Conservation (phyloP, 2,797 vertebrate genomes). For the Oceanodroma leucorhoa region DNA sequence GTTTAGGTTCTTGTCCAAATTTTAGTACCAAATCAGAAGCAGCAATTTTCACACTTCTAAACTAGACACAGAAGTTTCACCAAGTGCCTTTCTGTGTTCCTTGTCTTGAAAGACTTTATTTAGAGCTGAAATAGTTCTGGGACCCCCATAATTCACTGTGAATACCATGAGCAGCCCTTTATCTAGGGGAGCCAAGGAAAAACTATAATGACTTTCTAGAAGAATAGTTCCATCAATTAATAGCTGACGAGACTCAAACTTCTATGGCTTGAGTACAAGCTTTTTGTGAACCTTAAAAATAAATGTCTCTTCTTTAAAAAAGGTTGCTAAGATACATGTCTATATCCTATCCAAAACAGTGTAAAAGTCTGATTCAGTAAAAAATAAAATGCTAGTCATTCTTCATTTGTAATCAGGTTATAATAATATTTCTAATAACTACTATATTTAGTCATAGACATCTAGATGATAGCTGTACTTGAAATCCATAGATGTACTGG, state of each 20-base stretch:
- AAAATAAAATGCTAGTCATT: rapidly evolving
- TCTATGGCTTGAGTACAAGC: background rate
- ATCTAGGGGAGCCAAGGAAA: background rate
- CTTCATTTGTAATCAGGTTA: background rate
- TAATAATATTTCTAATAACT: background rate
- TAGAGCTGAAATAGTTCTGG: background rate
- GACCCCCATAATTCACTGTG: background rate
- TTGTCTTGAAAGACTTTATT: background rate
- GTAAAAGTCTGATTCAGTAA: background rate
- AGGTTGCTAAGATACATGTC: background rate
- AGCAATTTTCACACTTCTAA: background rate
- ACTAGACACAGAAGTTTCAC: background rate
- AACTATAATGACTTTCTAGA: background rate
- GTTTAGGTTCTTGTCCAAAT: background rate
- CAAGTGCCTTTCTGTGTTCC: background rate
- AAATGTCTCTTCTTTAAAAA: background rate
- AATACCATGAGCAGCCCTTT: background rate
- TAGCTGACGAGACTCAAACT: background rate
- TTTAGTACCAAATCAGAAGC: background rate
- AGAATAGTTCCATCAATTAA: background rate
- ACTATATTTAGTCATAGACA: background rate
- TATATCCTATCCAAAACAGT: background rate
- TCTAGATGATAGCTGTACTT: background rate
- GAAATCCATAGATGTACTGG: background rate
- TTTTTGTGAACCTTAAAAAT: background rate